Evolutionary conservation across 2,888 invertebrate species (phyloP).

Genomic region (Melangyna quadrimaculata): DNA sequence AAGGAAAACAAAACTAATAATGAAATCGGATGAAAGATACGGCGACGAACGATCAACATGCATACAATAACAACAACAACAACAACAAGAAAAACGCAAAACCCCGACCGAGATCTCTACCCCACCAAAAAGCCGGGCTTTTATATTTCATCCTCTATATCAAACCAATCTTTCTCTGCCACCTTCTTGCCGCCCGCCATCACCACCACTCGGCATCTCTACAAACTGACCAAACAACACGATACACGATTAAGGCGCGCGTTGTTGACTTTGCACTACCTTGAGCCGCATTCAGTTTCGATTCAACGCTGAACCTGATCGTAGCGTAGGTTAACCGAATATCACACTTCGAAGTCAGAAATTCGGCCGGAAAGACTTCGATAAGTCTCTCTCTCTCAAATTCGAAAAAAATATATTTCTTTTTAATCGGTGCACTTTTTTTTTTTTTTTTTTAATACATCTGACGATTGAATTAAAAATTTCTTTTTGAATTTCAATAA

Average conservation of each 20-base stretch:
- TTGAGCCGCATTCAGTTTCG: conserved; percentile 65
- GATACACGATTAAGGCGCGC: conserved; percentile 42
- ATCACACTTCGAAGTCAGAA: not conserved
- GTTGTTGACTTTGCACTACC: conserved; percentile 61
- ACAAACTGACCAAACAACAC: conserved; percentile 11
- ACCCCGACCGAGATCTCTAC: not conserved
- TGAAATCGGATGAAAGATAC: conserved; percentile 29
- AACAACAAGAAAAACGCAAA: conserved; percentile 23
- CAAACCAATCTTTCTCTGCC: conserved; percentile 7
- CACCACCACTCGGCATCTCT: not conserved
- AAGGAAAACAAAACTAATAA: conserved; percentile 10
- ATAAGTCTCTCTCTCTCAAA: not conserved
- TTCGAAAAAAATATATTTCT: not conserved
- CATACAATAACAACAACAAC: too few species aligned
- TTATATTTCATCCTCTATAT: conserved; percentile 6
- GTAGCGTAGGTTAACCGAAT: conserved; percentile 48
- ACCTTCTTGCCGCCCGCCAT: not conserved
- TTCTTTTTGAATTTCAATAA: conserved; percentile 10
- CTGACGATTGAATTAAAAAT: not conserved
- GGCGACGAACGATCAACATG: conserved; percentile 38
- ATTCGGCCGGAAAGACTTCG: conserved; percentile 1
- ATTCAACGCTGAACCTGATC: conserved; percentile 60
- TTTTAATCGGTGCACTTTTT: not conserved
- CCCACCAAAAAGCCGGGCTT: conserved; percentile 2
- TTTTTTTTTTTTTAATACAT: not conserved